These are phyloP conservation scores for Pseudolycoriella hygida DNA, from an alignment of 2,888 invertebrate genomes.

Conservation along the genomic window DNA sequence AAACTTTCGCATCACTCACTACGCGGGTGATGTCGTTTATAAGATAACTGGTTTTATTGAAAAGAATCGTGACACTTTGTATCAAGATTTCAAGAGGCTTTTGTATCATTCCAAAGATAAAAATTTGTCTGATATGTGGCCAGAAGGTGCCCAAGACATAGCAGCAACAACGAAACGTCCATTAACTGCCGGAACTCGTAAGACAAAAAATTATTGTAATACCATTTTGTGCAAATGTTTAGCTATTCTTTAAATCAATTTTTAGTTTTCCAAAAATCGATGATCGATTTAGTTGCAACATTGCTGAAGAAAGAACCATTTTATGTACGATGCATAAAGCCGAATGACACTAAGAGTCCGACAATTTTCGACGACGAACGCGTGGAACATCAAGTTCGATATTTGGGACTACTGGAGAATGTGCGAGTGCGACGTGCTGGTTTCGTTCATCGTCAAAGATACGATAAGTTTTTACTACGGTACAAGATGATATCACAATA, in stretches of 20 bases:
- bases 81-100: slow-evolving; percentile 91
- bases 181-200: slow-evolving; percentile 67
- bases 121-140: slow-evolving; percentile 82
- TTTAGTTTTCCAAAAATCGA: slow-evolving; percentile 75
- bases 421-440: slow-evolving; percentile 90
- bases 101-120: slow-evolving; percentile 66
- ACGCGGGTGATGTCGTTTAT: slow-evolving; percentile 94
- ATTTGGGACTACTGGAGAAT: slow-evolving; percentile 88
- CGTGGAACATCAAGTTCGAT: slow-evolving; percentile 33
- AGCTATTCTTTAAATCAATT: no score
- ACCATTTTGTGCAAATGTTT: no score
- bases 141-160: slow-evolving; percentile 84
- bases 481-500: slow-evolving; percentile 94
- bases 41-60: slow-evolving; percentile 81
- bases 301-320: slow-evolving; percentile 85
- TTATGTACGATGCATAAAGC: slow-evolving; percentile 94
- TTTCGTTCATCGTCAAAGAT: slow-evolving; percentile 89
- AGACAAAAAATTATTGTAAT: no score
- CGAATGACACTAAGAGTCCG: slow-evolving; percentile 86
- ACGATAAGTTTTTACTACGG: slow-evolving; percentile 80
- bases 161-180: slow-evolving; percentile 88
- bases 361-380: slow-evolving; percentile 71
- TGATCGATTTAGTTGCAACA: slow-evolving; percentile 75
- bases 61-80: slow-evolving; percentile 92
- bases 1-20: slow-evolving; percentile 77